A percentile compares a stretch with the other conserved stretches of the same genome.
Conservation (phyloP, 2,888 invertebrate genomes). For the Vannuccia rotundouncinata region DNA sequence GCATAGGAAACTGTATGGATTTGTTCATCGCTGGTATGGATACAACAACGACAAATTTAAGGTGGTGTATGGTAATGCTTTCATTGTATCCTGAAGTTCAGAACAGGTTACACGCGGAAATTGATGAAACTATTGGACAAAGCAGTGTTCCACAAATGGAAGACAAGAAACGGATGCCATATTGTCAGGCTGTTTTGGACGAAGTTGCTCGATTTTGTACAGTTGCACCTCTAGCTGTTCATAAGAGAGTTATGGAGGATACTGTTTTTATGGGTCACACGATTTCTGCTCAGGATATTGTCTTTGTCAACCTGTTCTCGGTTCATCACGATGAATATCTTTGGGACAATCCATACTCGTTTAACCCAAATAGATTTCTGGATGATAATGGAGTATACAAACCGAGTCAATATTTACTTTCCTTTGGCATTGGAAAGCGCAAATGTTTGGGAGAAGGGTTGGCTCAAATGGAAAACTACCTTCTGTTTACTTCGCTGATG, state of each 20-base stretch:
- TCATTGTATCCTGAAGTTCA: conserved; percentile 8
- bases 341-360: conserved; percentile 25
- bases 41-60: conserved; percentile 30
- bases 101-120: not conserved
- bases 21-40: conserved; percentile 30
- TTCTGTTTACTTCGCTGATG: not conserved
- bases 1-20: conserved; percentile 31
- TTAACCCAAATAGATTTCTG: conserved; percentile 22
- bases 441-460: conserved; percentile 29
- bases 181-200: conserved; percentile 28
- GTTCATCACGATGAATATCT: not conserved
- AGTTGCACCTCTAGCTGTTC: not conserved
- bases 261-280: conserved; percentile 4
- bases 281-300: not conserved
- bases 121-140: not conserved
- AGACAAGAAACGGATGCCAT: conserved; percentile 8
- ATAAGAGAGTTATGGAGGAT: not conserved
- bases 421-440: conserved; percentile 32
- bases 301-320: not conserved
- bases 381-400: conserved; percentile 22
- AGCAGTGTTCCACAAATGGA: not conserved
- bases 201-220: conserved; percentile 9
- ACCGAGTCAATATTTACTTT: conserved; percentile 13
- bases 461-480: not conserved
- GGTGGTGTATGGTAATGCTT: conserved; percentile 17